Evolutionary conservation across 2,888 invertebrate species (phyloP), one percentile per base, ranked within the genome.

Genomic region (Hyposoter didymator): DNA sequence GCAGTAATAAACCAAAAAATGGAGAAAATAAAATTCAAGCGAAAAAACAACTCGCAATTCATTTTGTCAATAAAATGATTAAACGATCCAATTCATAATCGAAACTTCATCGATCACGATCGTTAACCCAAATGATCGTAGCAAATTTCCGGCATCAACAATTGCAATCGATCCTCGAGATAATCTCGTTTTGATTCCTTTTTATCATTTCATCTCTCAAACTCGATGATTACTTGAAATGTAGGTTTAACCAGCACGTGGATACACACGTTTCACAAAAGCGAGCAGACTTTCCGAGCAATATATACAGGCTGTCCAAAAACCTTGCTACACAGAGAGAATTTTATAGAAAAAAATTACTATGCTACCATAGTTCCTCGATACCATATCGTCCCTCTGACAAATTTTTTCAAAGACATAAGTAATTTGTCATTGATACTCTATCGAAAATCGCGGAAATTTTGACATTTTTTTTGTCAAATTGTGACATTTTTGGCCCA

Each of bases 161-260:
- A 17, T 39, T 39, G 39, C 67, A 74, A 80, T 84, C 22, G 72
- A 55, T 22, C 12, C 1, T 62, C 17, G 5, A 59, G 7, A 28
- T 69, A 2, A 62, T 74, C 8, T 67, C 74, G 19, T 62, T 70
- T 43, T 52, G 12, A 43, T 32, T 43, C 8, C 39, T 1, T 47
- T 74, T 74, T 67, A 17, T 69, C 7, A n/a, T 43, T 69, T 74
- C 67, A 10, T 62, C 45, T 43, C 8, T 43, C 72, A 62, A 69
- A 14, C 62, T 32, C 32, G 47, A 66, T 69, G 82, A 82, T 85
- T 79, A 82, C 55, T 39, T 55, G 49, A 67, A 59, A 78, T 85
- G 85, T 85, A 12, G 85, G 49, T 85, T 78, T 82, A 85, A 85
- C 82, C 79, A 85, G 85, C 78, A 84, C 81, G 84, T 84, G 76